Base-by-base conservation (phyloP, 2,113 vertebrate species). In the Tursiops truncatus region DNA sequence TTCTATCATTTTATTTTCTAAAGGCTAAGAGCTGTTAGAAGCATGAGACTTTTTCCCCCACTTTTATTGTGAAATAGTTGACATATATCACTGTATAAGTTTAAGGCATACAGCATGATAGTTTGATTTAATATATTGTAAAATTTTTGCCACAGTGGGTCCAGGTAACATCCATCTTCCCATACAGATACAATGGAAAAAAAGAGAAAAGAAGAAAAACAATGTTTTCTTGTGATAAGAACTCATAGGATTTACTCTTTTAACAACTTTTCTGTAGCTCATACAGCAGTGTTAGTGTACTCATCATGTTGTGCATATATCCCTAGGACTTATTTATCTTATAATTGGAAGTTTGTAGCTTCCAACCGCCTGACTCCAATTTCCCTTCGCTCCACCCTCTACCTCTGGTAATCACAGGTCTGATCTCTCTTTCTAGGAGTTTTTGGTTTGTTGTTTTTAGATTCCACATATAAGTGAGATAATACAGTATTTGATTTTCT, bases 11-110 rank as follows among this genome's bases (percentile, higher is more conserved):
- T 71, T 50, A 12, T 83, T 65, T 76, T 79, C 17, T 28, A 11
- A 36, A 91, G 33, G 11, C 44, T 87, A 65, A 81, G n/a, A 74
- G 5, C 12, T 17, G 0, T 86, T 50, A 77, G 65, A 92, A 70
- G 17, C 21, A 33, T 26, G 21, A 8, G 3, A 3, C 36, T n/a
- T 53, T n/a, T 53, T 14, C 0, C 76, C 31, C 50, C 11, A 14
- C 18, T 56, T 79, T 33, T 79, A 79, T n/a, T 79, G 47, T 13
- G 18, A 79, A n/a, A n/a, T 53, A 79, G 20, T 41, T n/a, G 50
- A 56, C 31, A 56, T 56, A 23, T 13, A 79, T 79, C 47, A 53
- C 76, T 56, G 47, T 79, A 26, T n/a, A 56, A 23, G 31, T 79
- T 53, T 56, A 53, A 79, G 31, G 50, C 31, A 53, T 56, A 33